Base-by-base conservation (phyloP, 2,113 vertebrate genomes). In the Corydoras sp. region DNA sequence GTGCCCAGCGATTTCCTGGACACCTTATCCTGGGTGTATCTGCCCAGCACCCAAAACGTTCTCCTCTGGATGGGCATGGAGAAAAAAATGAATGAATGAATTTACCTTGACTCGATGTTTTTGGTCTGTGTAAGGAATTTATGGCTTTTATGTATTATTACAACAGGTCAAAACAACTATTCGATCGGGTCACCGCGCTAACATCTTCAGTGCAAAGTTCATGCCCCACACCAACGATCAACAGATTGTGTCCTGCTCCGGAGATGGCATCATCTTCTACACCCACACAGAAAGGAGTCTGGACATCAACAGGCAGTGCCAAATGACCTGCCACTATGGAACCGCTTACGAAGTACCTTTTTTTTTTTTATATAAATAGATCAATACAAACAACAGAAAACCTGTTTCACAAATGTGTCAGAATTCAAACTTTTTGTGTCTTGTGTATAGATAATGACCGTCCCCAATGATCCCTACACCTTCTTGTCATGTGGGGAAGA, bases 151-250 rank as follows among this genome's bases (percentile, higher is more conserved):
- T 24, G 18, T 24, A 24, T 24, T 24, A 24, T 24, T 24, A 24
- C 18, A 24, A 24, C 76, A 99, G 97, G 93, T 99, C 81, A 93
- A 98, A 86, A 93, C 94, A 29, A 96, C 93, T 0, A 98, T 99
- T 85, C 95, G 93, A 73, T 99, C 97, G 65, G 95, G 97, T 78
- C 97, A 99, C 71, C 91, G 95, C 79, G 95, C 97, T 68, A 99
- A 99, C 74, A 98, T 99, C 87, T 99, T 99, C 88, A 98, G 96
- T 65, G 97, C 97, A 14, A 98, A 98, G 83, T 99, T 99, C 85
- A 90, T 99, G 83, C 97, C 97, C 0, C 94, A 95, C 81, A 99
- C 96, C 59, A 96, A 92, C 72, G 93, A 97, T 81, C 95, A 94
- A 77, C 94, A 98, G 87, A 97, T 99, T 79, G 86, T 99, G 72